Percentiles rank a stretch among this genome's conserved stretches.
These are phyloP conservation scores for Spodoptera exigua DNA, from an alignment of 2,888 invertebrate genomes.

Conservation along the genomic window DNA sequence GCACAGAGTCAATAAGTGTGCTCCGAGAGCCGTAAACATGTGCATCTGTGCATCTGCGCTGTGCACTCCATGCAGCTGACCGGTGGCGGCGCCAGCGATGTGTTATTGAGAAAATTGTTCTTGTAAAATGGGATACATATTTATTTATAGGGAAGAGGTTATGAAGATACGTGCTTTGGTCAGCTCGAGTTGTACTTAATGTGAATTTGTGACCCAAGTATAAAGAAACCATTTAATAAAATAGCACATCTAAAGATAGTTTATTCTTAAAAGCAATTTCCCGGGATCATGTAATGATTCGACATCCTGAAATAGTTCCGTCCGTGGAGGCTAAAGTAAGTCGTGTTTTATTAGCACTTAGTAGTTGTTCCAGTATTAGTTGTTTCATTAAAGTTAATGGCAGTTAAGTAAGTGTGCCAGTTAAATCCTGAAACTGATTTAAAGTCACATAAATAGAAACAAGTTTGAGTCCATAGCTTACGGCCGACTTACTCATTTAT, in stretches of 20 bases:
- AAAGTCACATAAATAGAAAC: constrained; percentile 53
- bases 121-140: constrained; percentile 6
- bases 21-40: constrained; percentile 34
- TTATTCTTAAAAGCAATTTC: too few species aligned
- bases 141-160: constrained; percentile 11
- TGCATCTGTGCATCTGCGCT: constrained; percentile 33
- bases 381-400: constrained; percentile 47
- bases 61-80: constrained; percentile 5
- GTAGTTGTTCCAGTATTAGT: constrained; percentile 43
- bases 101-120: constrained; percentile 19
- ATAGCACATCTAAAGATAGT: too few species aligned
- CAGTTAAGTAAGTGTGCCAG: constrained; percentile 43
- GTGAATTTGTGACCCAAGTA: too few species aligned
- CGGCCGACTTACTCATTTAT: constrained; percentile 20
- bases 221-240: too few species aligned
- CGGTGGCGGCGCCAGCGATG: constrained; percentile 16
- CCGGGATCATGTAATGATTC: too few species aligned
- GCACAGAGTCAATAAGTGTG: constrained; percentile 50
- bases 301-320: too few species aligned
- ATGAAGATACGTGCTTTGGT: background rate
- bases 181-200: too few species aligned
- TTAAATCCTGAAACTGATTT: constrained; percentile 50
- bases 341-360: constrained; percentile 29
- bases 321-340: constrained; percentile 18
- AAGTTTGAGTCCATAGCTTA: constrained; percentile 44